Conservation (phyloP, 2,797 vertebrate species). For the Buphagus erythrorhynchus region DNA sequence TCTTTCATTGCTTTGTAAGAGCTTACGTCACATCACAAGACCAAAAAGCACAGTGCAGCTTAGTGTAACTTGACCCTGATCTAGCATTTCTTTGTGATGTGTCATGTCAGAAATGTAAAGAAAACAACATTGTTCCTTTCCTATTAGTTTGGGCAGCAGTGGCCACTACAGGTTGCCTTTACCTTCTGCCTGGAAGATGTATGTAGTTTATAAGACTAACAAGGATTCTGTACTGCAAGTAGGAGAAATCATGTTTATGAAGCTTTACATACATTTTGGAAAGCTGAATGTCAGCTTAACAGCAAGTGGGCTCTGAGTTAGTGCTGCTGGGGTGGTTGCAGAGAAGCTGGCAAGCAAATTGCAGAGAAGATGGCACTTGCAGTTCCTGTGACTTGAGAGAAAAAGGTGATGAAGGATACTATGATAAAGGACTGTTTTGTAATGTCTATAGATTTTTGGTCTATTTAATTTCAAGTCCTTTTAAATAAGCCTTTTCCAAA, state of each 20-base stretch:
- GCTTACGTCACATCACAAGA: slow-evolving; percentile 59
- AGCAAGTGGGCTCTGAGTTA: neutral
- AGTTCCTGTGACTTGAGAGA: neutral
- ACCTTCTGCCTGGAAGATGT: neutral
- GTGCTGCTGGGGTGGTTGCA: neutral
- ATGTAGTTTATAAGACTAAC: neutral
- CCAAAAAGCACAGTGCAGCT: slow-evolving; percentile 29
- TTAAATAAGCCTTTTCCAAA: neutral
- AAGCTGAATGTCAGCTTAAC: neutral
- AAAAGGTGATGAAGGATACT: neutral
- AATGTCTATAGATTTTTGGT: neutral
- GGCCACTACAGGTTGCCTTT: neutral
- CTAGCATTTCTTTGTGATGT: slow-evolving; percentile 43
- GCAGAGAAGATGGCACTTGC: neutral
- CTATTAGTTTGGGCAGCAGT: neutral
- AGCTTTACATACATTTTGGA: neutral
- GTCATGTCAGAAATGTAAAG: slow-evolving; percentile 55
- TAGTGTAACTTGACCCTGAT: slow-evolving; percentile 36
- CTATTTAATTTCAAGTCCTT: neutral
- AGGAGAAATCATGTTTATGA: neutral
- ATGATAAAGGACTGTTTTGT: neutral
- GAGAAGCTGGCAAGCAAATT: neutral
- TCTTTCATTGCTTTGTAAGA: slow-evolving; percentile 28
- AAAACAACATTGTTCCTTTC: slow-evolving; percentile 13
- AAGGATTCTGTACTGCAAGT: neutral